Conservation (phyloP, 2,888 invertebrate genomes). For the Masnerella sp. region DNA sequence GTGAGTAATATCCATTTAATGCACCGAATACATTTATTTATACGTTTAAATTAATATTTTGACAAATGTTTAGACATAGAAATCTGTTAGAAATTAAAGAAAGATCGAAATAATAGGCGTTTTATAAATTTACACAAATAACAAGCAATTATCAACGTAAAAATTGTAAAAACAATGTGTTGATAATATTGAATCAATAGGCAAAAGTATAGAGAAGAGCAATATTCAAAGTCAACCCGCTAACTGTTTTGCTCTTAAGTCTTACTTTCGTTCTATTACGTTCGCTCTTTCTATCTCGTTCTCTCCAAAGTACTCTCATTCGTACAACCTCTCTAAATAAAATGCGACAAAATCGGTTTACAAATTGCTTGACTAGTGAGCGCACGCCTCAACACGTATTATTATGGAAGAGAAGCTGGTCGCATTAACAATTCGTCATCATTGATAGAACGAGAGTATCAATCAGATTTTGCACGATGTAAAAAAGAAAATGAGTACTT, state of each 20-base stretch:
- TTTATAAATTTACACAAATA: slow-evolving; percentile 24
- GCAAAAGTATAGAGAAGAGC: slow-evolving; percentile 24
- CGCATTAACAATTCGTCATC: slow-evolving; percentile 55
- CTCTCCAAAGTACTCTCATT: slow-evolving; percentile 49
- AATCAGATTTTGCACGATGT: slow-evolving; percentile 48
- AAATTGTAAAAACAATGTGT: slow-evolving; percentile 19
- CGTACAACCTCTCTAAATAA: slow-evolving; percentile 64
- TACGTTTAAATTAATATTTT: background rate
- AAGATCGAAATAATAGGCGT: slow-evolving; percentile 6
- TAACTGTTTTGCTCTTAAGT: slow-evolving; percentile 31
- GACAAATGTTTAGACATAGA: background rate
- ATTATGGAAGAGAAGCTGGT: slow-evolving; percentile 61
- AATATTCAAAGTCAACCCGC: slow-evolving; percentile 2
- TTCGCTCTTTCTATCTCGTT: slow-evolving; percentile 34
- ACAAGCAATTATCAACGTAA: slow-evolving; percentile 35
- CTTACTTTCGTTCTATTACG: slow-evolving; percentile 53
- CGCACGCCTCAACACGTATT: slow-evolving; percentile 68
- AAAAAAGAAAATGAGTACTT: slow-evolving; percentile 25
- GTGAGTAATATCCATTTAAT: slow-evolving; percentile 18
- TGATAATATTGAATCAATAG: slow-evolving; percentile 32
- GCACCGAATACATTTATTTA: slow-evolving; percentile 34
- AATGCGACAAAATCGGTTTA: slow-evolving; percentile 70
- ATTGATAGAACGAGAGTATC: slow-evolving; percentile 47
- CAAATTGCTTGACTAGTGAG: slow-evolving; percentile 77
- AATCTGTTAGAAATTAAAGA: slow-evolving; percentile 9